Conservation (phyloP, 2,888 invertebrate species). For the Aporophyla nigra region DNA sequence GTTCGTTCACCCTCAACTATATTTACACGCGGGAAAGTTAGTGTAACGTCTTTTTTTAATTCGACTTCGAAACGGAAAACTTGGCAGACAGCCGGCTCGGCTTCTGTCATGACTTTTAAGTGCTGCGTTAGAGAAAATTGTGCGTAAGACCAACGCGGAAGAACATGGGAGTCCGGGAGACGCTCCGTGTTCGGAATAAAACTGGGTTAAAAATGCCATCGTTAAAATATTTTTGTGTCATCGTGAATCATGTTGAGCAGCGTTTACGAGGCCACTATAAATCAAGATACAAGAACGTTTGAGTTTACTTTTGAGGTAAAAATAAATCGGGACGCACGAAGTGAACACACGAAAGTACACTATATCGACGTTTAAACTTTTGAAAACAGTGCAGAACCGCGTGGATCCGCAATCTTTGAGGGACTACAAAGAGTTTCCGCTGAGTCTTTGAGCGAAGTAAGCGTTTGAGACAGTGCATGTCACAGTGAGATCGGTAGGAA, state of each 20-base stretch:
- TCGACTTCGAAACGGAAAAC: constrained; percentile 77
- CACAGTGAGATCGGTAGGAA: constrained; percentile 57
- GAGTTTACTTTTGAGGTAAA: constrained; percentile 84
- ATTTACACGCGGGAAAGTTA: constrained; percentile 80
- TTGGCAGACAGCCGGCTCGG: constrained; percentile 83
- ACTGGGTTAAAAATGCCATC: constrained; percentile 78
- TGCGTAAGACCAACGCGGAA: constrained; percentile 68
- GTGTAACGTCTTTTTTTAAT: constrained; percentile 80
- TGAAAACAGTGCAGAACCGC: constrained; percentile 43
- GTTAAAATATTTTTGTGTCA: constrained; percentile 78
- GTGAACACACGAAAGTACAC: constrained; percentile 59
- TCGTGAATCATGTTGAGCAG: constrained; percentile 80
- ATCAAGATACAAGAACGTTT: constrained; percentile 80
- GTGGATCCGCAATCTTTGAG: constrained; percentile 38
- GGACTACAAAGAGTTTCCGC: constrained; percentile 62
- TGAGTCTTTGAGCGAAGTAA: constrained; percentile 43
- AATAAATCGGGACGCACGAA: constrained; percentile 74
- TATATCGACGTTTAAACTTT: constrained; percentile 55
- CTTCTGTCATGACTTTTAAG: constrained; percentile 69
- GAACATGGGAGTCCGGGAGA: constrained; percentile 53
- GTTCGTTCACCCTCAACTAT: constrained; percentile 86
- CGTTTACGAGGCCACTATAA: constrained; percentile 83
- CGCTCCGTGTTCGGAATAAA: constrained; percentile 64
- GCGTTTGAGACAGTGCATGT: constrained; percentile 39
- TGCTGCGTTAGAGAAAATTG: constrained; percentile 68